Evolutionary conservation across 2,888 invertebrate genomes (phyloP).

Genomic region (Lutraria lutraria): DNA sequence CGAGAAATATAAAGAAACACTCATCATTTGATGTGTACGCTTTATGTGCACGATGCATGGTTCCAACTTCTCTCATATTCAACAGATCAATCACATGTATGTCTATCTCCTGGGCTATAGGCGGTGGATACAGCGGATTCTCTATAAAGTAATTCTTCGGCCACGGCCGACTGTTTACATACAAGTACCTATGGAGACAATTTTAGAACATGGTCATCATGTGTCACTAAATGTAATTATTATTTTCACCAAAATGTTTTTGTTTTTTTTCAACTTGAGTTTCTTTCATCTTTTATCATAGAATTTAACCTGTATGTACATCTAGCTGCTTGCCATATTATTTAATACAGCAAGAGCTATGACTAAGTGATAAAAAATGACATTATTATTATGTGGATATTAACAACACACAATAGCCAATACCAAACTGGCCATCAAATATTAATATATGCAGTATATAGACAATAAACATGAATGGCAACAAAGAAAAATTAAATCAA

Average conservation of each 20-base stretch:
- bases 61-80: slow-evolving; percentile 92
- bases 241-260: background rate
- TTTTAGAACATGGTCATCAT: no score
- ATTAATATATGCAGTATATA: no score
- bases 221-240: background rate
- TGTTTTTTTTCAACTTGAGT: background rate
- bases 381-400: no score
- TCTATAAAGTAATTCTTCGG: slow-evolving; percentile 92
- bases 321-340: no score
- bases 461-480: no score
- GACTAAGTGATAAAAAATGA: no score
- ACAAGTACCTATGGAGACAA: slow-evolving; percentile 89
- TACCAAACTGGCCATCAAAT: no score
- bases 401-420: no score
- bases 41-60: slow-evolving; percentile 92
- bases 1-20: slow-evolving; percentile 94
- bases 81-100: slow-evolving; percentile 94
- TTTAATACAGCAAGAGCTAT: no score
- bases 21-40: slow-evolving; percentile 94
- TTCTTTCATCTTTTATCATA: background rate
- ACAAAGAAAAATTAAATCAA: no score
- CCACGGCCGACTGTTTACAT: slow-evolving; percentile 94
- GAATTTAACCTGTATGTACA: no score
- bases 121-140: slow-evolving; percentile 93
- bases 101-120: slow-evolving; percentile 94